Base-by-base conservation (phyloP, 1,140 invertebrate genomes). In the Pseudobourletiella spinata region DNA sequence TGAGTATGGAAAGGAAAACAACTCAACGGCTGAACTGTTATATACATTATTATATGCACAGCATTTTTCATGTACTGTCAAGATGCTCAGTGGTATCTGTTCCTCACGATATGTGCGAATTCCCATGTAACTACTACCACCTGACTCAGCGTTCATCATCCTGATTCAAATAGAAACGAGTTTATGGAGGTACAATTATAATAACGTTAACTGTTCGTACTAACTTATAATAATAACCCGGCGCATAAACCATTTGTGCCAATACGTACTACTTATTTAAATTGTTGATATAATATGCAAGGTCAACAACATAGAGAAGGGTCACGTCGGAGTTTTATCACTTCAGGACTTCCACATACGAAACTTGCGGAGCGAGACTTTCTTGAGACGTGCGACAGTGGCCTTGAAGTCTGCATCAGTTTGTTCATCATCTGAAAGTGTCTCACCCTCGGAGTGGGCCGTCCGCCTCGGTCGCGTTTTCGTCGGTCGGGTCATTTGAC, bases 401-500 rank as follows among this genome's bases (percentile, higher is more conserved):
- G 80, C 72, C 78, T 80, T 68, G 77, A 79, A 59, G 73, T 78
- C 71, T 76, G 79, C 59, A 48, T 73, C 70, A n/a, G 57, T 39
- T 39, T 50, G 58, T 22, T 70, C 58, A 26, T 80, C 80, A 59
- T 80, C 80, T 64, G 79, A 81, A 3, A 81, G 75, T 0, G 79
- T 79, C 73, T 89, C 86, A 14, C 86, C 86, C 72, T 89, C 86
- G 0, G 86, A 88, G 69, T 88, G 86, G 0, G 86, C 86, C 74
- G 87, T 81, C 26, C 77, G 73, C 54, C 74, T 71, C 70, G 79
- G 73, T 74, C 78, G 69, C 67, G 78, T 72, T 50, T 65, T 69
- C 44, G 63, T 79, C 65, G 60, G 76, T 72, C 69, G 74, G 73
- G 68, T 61, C 77, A 48, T 63, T 65, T 63, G 65, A 61, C 62